A percentile compares a stretch with the other conserved stretches of the same genome.
Evolutionary conservation across 1,140 invertebrate genomes (phyloP).

Genomic region (Limonius californicus): DNA sequence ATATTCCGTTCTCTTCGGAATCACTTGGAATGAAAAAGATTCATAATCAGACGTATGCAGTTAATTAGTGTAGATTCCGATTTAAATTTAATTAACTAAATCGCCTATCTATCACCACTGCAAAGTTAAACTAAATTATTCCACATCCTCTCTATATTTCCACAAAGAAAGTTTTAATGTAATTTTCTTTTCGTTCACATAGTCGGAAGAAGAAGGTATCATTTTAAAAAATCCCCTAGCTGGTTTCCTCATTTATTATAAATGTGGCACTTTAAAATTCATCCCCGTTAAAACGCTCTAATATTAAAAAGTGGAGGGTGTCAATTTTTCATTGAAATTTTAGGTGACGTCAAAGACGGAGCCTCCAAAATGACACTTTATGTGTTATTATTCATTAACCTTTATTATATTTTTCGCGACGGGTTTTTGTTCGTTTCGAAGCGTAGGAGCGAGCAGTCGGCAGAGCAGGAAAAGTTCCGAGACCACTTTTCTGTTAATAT

Average conservation of each 20-base stretch:
- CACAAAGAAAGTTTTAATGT: too few relatives aligned
- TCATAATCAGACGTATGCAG: too few relatives aligned
- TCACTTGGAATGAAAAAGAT: too few relatives aligned
- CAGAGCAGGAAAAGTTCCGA: not conserved
- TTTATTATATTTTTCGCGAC: constrained; percentile 1
- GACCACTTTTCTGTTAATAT: not conserved
- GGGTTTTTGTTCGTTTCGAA: not conserved
- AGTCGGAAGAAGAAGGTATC: constrained; percentile 26
- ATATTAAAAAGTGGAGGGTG: constrained; percentile 22
- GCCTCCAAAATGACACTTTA: constrained; percentile 2
- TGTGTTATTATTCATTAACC: constrained; percentile 6
- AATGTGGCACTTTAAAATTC: constrained; percentile 18
- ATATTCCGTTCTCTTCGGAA: too few relatives aligned
- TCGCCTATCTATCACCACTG: too few relatives aligned
- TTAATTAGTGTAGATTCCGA: too few relatives aligned
- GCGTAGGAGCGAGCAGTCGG: too few relatives aligned
- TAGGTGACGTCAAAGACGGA: constrained; percentile 1
- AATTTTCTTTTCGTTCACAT: too few relatives aligned
- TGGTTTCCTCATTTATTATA: constrained; percentile 12
- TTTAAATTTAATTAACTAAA: too few relatives aligned
- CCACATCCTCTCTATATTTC: too few relatives aligned
- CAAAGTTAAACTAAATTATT: too few relatives aligned
- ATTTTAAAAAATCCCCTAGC: constrained; percentile 22
- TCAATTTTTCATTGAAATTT: constrained; percentile 16
- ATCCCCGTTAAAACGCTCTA: constrained; percentile 18